These are phyloP conservation scores for Drosophila parabipectinata DNA, from an alignment of 1,140 invertebrate genomes.

Conservation along the genomic window DNA sequence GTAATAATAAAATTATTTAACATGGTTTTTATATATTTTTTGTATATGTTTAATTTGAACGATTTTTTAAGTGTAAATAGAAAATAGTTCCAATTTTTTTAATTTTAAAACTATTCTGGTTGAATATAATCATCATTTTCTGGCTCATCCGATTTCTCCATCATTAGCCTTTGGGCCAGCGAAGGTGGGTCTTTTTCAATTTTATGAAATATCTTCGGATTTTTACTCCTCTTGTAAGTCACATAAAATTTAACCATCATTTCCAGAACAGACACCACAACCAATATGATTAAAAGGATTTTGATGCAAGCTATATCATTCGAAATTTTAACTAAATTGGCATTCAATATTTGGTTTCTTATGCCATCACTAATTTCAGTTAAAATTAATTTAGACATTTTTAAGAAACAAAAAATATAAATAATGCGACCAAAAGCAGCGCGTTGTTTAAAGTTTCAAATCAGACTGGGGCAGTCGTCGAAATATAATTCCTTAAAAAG, in stretches of 20 bases:
- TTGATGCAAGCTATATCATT: neutral
- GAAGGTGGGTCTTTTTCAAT: neutral
- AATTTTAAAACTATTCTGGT: neutral
- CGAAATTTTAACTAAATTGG: neutral
- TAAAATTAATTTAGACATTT: neutral
- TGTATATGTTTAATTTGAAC: neutral
- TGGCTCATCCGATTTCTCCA: neutral
- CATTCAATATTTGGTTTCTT: neutral
- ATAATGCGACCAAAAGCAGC: neutral
- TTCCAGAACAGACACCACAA: neutral
- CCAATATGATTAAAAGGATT: neutral
- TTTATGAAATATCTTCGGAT: neutral
- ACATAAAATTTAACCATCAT: neutral
- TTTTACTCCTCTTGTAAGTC: neutral
- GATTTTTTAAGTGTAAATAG: too few relatives aligned
- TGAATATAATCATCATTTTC: neutral
- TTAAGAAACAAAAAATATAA: neutral
- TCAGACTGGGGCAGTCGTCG: neutral
- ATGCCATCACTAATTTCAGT: neutral
- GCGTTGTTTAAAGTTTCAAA: neutral
- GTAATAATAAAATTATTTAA: neutral
- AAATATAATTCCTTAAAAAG: neutral
- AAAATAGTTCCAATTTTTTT: too few relatives aligned
- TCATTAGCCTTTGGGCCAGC: neutral
- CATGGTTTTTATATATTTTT: neutral